A percentile compares a stretch with the other conserved stretches of the same genome.
phyloP scores from a whole-genome alignment of 1,140 invertebrate species.

The Platyscapa corneri region DNA sequence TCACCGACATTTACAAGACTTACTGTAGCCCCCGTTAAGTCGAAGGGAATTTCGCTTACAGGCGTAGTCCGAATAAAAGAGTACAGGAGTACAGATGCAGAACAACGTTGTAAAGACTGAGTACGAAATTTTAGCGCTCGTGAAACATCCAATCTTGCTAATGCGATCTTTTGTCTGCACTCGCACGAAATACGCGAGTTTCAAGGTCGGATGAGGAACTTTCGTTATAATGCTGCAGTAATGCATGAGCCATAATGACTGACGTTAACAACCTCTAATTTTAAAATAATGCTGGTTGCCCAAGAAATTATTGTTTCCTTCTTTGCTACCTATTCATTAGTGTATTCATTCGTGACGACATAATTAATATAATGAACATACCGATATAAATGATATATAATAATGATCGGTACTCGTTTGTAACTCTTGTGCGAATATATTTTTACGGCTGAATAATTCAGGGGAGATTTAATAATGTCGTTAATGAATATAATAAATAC shows the following conservation, averaged over 20 bases:
- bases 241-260: neutral
- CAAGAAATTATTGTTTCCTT: constrained; percentile 4
- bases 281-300: neutral
- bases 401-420: too few species aligned
- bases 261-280: neutral
- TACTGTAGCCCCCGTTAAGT: neutral
- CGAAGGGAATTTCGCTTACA: neutral
- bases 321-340: neutral
- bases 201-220: neutral
- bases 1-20: neutral
- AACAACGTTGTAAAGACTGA: neutral
- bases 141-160: neutral
- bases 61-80: neutral
- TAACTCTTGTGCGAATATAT: too few species aligned
- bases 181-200: neutral
- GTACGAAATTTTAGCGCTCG: neutral
- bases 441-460: too few species aligned
- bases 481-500: too few species aligned
- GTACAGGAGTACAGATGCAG: neutral
- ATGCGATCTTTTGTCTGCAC: neutral
- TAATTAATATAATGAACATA: neutral
- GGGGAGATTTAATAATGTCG: too few species aligned
- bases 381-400: neutral
- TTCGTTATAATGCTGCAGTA: neutral
- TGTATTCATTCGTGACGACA: neutral